Evolutionary conservation across 2,113 vertebrate species (phyloP), one percentile per base, ranked within the genome.

Genomic region (Odontesthes bonariensis): DNA sequence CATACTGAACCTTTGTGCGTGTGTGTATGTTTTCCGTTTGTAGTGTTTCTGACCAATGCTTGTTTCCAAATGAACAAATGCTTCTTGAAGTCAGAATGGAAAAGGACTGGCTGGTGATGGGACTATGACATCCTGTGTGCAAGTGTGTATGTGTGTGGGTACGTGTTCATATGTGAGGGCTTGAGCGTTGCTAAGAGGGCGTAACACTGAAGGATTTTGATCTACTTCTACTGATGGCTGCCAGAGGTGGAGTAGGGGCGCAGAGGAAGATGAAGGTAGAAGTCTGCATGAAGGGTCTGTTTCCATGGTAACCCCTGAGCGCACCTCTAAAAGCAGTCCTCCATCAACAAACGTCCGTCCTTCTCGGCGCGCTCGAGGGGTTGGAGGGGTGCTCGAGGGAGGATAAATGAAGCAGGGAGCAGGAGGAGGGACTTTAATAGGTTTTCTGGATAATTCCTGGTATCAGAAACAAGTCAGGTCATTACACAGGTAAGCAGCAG

Each of bases 371-470:
- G 44, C 70, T 71, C 49, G 42, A 73, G 17, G 52, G 55, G 69
- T 56, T 64, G 47, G 64, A 64, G 65, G 78, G 65, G 82, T 90
- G 93, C 95, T 93, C 86, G 92, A 68, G 75, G 84, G 69, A 53
- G 88, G 83, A 73, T 56, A 49, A 59, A 86, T 78, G 92, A 93
- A 79, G 90, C 89, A 84, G 93, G 93, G 92, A 93, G 92, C 92
- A 79, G 83, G 82, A 86, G 79, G 71, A 79, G 64, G 82, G 92
- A 91, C 91, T 95, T 95, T 95, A 97, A 97, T 97, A 99, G 90
- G 95, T 97, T 97, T 98, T 97, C 97, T 97, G 97, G 95, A 97
- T 96, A 95, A 96, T 96, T 96, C 97, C 97, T 99, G 96, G 96
- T 95, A 94, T 96, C 93, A 96, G 94, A 97, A 95, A 99, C 94